phyloP scores from a whole-genome alignment of 2,797 vertebrate genomes.

The Scleropages formosus region DNA sequence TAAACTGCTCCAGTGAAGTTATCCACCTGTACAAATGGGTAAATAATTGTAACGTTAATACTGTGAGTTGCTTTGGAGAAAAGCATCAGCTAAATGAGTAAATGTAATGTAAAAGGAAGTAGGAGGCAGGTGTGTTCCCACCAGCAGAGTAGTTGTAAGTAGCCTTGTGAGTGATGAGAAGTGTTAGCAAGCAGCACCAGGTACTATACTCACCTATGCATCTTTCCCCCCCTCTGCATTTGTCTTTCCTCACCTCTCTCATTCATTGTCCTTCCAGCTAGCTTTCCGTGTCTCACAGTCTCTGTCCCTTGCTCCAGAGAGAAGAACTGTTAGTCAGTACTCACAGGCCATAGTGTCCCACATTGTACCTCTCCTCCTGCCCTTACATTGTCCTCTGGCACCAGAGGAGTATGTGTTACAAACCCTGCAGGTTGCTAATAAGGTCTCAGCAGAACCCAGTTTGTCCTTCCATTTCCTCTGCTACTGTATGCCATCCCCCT shows the following conservation, averaged over 20 bases:
- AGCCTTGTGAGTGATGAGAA: too few relatives aligned
- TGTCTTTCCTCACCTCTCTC: neutral
- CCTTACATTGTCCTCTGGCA: neutral
- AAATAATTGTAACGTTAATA: too few relatives aligned
- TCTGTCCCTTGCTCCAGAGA: neutral
- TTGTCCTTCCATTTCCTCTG: neutral
- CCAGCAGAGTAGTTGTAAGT: too few relatives aligned
- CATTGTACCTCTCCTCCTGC: neutral
- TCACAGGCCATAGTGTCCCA: too few relatives aligned
- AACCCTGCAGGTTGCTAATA: neutral
- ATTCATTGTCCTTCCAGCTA: neutral
- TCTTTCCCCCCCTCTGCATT: slow-evolving; percentile 4
- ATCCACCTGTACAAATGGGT: too few relatives aligned
- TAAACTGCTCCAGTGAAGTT: too few relatives aligned
- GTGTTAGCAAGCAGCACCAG: too few relatives aligned
- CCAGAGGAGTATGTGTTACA: neutral
- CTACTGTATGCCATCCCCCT: neutral
- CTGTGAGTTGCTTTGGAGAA: too few relatives aligned
- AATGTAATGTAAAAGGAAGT: too few relatives aligned
- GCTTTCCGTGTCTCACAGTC: neutral
- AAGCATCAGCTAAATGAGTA: too few relatives aligned
- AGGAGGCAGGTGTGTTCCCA: too few relatives aligned
- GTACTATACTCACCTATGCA: neutral
- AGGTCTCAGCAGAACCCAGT: neutral
- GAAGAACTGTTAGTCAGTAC: too few relatives aligned